Conservation (phyloP, 2,113 vertebrate genomes). For the Tyrannus savana region DNA sequence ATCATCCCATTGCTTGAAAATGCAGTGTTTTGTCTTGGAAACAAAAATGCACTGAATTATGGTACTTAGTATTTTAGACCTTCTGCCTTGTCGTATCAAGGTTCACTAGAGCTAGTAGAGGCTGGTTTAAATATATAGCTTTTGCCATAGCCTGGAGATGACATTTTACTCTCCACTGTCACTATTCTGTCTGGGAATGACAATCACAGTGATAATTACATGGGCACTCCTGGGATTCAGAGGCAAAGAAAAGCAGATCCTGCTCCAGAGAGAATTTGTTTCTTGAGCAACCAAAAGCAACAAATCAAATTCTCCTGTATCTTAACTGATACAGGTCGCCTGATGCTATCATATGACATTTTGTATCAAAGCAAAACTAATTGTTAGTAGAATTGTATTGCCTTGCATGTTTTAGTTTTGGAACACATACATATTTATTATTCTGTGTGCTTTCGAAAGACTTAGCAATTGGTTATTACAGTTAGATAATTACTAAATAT, state of each 20-base stretch:
- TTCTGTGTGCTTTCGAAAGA: conserved; percentile 15
- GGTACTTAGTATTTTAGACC: conserved; percentile 3
- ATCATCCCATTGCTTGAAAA: background rate
- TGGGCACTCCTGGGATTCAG: background rate
- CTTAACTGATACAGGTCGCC: background rate
- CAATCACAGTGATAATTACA: background rate
- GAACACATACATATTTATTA: conserved; percentile 45
- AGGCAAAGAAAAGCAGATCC: background rate
- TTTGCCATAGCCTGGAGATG: background rate
- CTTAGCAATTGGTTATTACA: conserved; percentile 4
- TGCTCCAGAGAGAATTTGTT: background rate
- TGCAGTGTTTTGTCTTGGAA: background rate
- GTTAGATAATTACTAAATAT: conserved; percentile 20
- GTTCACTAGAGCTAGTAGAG: background rate
- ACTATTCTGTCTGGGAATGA: background rate
- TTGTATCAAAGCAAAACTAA: conserved; percentile 18
- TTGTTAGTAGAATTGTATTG: background rate
- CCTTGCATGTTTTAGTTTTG: background rate
- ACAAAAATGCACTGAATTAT: background rate
- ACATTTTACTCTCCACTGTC: background rate
- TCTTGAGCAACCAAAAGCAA: background rate
- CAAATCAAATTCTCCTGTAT: background rate
- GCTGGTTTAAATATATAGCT: background rate
- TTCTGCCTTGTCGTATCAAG: background rate
- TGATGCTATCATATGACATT: background rate